Base-by-base conservation (phyloP, 2,888 invertebrate species). In the Dryobota labecula region DNA sequence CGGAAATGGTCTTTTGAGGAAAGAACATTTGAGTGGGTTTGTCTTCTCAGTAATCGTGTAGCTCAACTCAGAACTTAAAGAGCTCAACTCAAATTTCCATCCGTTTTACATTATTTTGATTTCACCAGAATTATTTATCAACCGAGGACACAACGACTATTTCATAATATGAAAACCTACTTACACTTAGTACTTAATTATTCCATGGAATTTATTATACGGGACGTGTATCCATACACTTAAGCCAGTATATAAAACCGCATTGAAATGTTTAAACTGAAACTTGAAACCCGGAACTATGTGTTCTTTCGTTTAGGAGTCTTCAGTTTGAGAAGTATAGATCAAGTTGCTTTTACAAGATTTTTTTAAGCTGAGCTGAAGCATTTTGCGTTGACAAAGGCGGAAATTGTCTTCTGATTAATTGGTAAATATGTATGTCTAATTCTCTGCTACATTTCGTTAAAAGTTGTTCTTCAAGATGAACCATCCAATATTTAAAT, bases 181-280 rank as follows among this genome's bases (percentile, higher is more conserved):
- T n/a, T 33, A 45, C 41, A 27, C 24, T 49, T 3, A n/a, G 18
- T 38, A 72, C 56, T 66, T 58, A 68, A 73, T 73, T 70, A 68
- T 74, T 72, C 56, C 27, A 18, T 67, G 70, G 66, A 65, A 66
- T 78, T 71, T 75, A 76, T 69, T 64, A 20, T 53, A 60, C 45
- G 36, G 41, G 36, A 72, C 38, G 47, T 77, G 38, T 74, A 33
- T 68, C 60, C 65, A 69, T 47, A 60, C 64, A 54, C 70, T 33
- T 71, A 67, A 57, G 47, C 45, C 33, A 74, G 70, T 47, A 82
- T 79, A 84, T 82, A 77, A 84, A 82, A 73, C 79, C 71, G 62
- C 82, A 82, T 82, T 75, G 74, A 73, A 82, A 84, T 82, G 68
- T 82, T 75, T 84, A 68, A 82, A 79, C 70, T 71, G 76, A 57